Conservation (phyloP, 2,888 invertebrate species). For the Phaedon cochleariae region DNA sequence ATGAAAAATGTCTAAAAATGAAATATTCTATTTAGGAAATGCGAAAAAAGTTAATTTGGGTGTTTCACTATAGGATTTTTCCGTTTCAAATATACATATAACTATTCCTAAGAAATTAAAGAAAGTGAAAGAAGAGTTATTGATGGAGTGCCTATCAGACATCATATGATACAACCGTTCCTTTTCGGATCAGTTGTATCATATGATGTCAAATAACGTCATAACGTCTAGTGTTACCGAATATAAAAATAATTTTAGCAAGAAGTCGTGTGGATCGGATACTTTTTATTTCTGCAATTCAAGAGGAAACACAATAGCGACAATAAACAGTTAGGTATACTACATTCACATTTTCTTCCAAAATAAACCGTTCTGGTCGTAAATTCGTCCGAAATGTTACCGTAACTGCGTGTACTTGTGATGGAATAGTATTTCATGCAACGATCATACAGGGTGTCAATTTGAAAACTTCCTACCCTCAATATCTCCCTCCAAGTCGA, state of each 20-base stretch:
- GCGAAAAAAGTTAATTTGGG: too few relatives aligned
- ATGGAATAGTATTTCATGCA: neutral
- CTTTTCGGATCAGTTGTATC: neutral
- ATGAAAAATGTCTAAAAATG: too few relatives aligned
- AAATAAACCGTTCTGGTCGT: neutral
- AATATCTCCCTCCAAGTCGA: too few relatives aligned
- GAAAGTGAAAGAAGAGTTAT: too few relatives aligned
- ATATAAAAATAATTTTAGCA: neutral
- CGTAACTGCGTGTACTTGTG: neutral
- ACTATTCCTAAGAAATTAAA: too few relatives aligned
- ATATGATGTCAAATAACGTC: neutral
- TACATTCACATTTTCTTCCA: neutral
- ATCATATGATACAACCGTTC: too few relatives aligned
- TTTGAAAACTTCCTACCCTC: too few relatives aligned
- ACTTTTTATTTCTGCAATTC: neutral
- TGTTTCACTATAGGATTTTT: too few relatives aligned
- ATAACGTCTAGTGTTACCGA: neutral
- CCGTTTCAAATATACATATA: too few relatives aligned
- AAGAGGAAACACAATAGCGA: slow-evolving; percentile 1
- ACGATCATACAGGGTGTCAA: too few relatives aligned
- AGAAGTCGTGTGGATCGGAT: neutral
- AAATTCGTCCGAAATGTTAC: neutral
- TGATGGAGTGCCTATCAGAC: too few relatives aligned
- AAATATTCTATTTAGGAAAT: too few relatives aligned
- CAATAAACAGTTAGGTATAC: slow-evolving; percentile 1